Conservation (phyloP, 2,797 vertebrate genomes). For the Mus spretus region DNA sequence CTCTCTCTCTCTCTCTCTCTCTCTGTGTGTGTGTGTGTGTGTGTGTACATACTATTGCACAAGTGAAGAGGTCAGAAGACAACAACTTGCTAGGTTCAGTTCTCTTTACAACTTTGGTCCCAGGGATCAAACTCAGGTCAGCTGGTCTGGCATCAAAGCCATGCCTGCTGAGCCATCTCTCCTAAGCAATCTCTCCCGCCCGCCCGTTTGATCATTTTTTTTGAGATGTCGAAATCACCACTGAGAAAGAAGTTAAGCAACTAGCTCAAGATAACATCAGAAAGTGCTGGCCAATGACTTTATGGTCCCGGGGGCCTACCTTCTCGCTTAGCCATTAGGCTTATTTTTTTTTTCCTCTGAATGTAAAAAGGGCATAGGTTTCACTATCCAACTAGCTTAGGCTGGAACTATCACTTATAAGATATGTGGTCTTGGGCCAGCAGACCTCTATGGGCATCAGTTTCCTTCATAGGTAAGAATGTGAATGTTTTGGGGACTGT, state of each 20-base stretch:
- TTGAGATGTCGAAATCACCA: not conserved
- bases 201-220: not conserved
- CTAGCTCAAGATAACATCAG: not conserved
- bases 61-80: not conserved
- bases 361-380: not conserved
- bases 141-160: not conserved
- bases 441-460: not conserved
- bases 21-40: not conserved
- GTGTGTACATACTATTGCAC: not conserved
- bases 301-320: not conserved
- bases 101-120: not conserved
- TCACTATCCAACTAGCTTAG: not conserved
- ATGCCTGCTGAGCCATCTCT: not conserved
- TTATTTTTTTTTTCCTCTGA: not conserved
- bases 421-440: not conserved
- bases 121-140: not conserved
- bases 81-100: not conserved
- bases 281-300: not conserved
- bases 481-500: not conserved
- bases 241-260: conserved; percentile 5
- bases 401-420: not conserved
- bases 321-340: not conserved
- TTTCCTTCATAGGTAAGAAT: not conserved
- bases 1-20: too few species aligned
- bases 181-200: not conserved